Evolutionary conservation across 2,888 invertebrate genomes (phyloP).

Genomic region (Sphaerophoria taeniata): DNA sequence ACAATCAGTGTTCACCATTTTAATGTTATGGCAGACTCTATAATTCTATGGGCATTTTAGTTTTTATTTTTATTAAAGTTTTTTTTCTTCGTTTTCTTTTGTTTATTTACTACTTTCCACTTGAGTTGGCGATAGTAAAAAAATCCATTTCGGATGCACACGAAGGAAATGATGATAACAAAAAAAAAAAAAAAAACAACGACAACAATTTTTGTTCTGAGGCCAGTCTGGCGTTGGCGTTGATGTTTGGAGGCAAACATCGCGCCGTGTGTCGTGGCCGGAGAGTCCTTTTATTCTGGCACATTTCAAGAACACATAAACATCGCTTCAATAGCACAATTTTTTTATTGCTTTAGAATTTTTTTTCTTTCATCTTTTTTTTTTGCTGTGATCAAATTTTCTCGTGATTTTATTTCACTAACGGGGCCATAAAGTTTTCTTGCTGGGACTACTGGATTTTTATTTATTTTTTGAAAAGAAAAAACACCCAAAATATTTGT

Average conservation of each 20-base stretch:
- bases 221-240: conserved; percentile 22
- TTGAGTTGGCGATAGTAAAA: conserved; percentile 60
- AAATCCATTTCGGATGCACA: conserved; percentile 65
- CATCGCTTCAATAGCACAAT: conserved; percentile 46
- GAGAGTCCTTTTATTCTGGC: conserved; percentile 10
- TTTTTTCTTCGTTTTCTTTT: conserved; percentile 26
- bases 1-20: conserved; percentile 62
- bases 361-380: conserved; percentile 1
- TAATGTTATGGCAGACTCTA: conserved; percentile 66
- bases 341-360: conserved; percentile 57
- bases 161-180: conserved; percentile 18
- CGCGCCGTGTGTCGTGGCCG: neutral
- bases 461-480: conserved; percentile 12
- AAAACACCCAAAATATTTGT: conserved; percentile 49
- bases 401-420: conserved; percentile 66
- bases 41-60: conserved; percentile 69
- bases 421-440: conserved; percentile 64
- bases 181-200: conserved; percentile 6
- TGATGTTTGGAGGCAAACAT: neutral
- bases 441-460: conserved; percentile 53
- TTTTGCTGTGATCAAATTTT: conserved; percentile 49
- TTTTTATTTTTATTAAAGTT: conserved; percentile 68
- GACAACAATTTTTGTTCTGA: conserved; percentile 21
- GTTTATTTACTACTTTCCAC: conserved; percentile 74
- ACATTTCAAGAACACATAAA: conserved; percentile 33